Conservation (phyloP, 2,888 invertebrate species). For the Nysson spinosus region DNA sequence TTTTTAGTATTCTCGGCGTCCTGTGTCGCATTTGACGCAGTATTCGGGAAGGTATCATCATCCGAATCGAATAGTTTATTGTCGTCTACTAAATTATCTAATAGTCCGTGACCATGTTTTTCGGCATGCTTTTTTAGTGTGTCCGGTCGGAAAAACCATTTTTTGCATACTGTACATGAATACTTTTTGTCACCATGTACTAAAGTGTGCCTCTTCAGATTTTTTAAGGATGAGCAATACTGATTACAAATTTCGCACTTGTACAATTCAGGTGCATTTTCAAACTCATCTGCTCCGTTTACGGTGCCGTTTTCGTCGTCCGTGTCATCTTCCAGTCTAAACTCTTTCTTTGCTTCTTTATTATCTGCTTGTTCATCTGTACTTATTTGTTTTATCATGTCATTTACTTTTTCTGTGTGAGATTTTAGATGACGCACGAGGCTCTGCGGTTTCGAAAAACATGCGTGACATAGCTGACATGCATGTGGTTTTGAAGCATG, state of each 20-base stretch:
- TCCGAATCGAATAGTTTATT: constrained; percentile 75
- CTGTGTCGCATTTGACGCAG: constrained; percentile 19
- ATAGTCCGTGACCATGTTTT: constrained; percentile 73
- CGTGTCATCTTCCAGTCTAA: constrained; percentile 63
- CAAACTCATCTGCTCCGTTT: constrained; percentile 63
- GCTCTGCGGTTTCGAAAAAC: constrained; percentile 67
- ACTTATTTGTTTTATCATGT: constrained; percentile 58
- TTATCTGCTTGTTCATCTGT: constrained; percentile 54
- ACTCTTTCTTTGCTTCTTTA: constrained; percentile 52
- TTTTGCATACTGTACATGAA: constrained; percentile 75
- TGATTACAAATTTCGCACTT: constrained; percentile 73
- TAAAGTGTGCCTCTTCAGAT: constrained; percentile 71
- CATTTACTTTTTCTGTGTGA: constrained; percentile 64
- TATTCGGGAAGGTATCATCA: constrained; percentile 64
- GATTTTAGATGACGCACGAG: constrained; percentile 68
- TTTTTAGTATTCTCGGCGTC: constrained; percentile 58
- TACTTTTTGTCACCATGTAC: constrained; percentile 76
- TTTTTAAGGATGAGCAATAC: constrained; percentile 73
- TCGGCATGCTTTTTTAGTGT: constrained; percentile 75
- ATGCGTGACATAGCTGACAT: constrained; percentile 69
- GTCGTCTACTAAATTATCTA: constrained; percentile 73
- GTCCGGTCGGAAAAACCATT: constrained; percentile 75
- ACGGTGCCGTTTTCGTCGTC: constrained; percentile 59
- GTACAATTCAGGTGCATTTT: constrained; percentile 70
- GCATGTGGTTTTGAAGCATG: constrained; percentile 69